Evolutionary conservation across 2,113 vertebrate species (phyloP).

Genomic region (Charadrius vociferus): DNA sequence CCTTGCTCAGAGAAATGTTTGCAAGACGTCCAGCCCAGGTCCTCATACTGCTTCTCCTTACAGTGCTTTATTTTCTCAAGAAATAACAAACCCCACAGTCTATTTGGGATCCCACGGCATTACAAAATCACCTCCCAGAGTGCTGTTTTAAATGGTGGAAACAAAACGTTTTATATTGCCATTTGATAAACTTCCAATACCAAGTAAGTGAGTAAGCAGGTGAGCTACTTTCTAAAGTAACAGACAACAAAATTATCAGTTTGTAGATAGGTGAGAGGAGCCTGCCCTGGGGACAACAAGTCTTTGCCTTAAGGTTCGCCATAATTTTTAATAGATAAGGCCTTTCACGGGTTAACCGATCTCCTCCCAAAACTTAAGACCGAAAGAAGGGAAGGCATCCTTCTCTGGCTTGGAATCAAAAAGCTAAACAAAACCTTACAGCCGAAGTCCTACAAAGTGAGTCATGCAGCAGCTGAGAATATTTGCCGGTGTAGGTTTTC

Average conservation of each 20-base stretch:
- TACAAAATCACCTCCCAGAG: neutral
- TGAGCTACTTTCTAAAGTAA: neutral
- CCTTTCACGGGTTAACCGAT: neutral
- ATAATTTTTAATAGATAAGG: conserved; percentile 5
- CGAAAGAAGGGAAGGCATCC: neutral
- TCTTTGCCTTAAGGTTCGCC: conserved; percentile 6
- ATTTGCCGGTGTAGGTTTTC: neutral
- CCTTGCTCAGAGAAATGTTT: neutral
- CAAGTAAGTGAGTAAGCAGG: neutral
- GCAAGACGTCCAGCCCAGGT: neutral
- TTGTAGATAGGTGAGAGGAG: neutral
- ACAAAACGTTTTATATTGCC: neutral
- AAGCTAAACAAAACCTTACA: neutral
- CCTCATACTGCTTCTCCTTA: neutral
- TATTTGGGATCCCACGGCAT: neutral
- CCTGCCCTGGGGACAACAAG: neutral
- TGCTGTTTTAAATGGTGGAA: neutral
- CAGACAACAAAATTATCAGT: neutral
- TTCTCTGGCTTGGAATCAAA: neutral
- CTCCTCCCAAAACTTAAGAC: neutral
- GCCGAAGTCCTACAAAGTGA: neutral
- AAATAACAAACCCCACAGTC: neutral
- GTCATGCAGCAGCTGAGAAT: neutral
- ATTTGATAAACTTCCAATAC: neutral
- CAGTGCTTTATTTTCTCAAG: neutral